Base-by-base conservation (phyloP, 2,888 invertebrate genomes). In the Dicyrtoma fusca region DNA sequence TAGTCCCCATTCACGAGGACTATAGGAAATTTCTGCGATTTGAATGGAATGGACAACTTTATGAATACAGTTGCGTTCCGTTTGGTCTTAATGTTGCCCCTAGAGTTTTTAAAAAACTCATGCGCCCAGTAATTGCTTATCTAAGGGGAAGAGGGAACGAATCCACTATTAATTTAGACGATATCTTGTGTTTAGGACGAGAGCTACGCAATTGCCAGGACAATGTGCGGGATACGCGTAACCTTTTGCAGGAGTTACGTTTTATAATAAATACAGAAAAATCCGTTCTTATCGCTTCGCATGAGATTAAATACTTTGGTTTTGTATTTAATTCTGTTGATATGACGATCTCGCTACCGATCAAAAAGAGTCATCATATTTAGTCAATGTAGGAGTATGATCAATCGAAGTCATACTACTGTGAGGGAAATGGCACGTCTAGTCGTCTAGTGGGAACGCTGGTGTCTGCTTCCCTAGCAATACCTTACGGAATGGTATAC, bases 401-500 rank as follows among this genome's bases (percentile, higher is more conserved):
- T 59, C 6, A 21, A 23, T 11, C 10, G n/a, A 19, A 59, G 10
- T 10, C 5, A 11, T 10, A 25, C 6, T 11, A 59, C 5, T n/a
- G n/a, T n/a, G n/a, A n/a, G n/a, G n/a, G n/a, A 11, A 11, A 25
- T 11, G 25, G 25, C 10, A 23, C 11, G 21, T 23, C 25, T 11
- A 8, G 25, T 10, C 25, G 13, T 10, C 51, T 65, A 6, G 4
- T 42, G 10, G 65, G 65, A 6, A 62, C 42, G 19, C 34, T 74
- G 6, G 42, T 76, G 34, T 47, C 76, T 1, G 68, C 62, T 1
- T n/a, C 26, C 1, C 74, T 73, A 17, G 72, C 68, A 0, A 25
- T 73, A 13, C 49, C 25, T 4, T 74, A 73, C 44, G 61, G 72
- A 5, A 10, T 53, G 21, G n/a, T 75, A 13, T 66, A 71, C 47